Base-by-base conservation (phyloP, 2,888 invertebrate genomes). In the Parnassius mnemosyne region DNA sequence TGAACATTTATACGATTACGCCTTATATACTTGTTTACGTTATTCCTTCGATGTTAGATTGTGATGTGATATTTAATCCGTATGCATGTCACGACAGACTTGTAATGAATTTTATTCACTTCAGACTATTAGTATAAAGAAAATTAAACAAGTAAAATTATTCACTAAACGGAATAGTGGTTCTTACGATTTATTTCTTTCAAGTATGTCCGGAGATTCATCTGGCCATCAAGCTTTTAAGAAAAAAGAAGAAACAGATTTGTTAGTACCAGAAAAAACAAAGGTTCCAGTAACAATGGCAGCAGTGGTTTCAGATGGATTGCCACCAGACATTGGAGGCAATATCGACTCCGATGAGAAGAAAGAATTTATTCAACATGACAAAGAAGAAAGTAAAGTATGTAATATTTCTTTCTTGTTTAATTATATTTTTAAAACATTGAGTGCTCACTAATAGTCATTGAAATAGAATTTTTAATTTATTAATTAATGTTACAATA, bases 151-250 rank as follows among this genome's bases (percentile, higher is more conserved):
- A 53, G 13, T 49, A 9, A 34, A 13, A 3, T 50, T 50, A 3
- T 54, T 57, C 54, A 3, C 20, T 3, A 54, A 50, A 55, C 53
- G 16, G 13, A 57, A 41, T 49, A 43, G 20, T 57, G 62, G 53
- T 57, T 62, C 9, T 57, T 57, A 54, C 44, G 50, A 44, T 56
- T 43, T 57, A 65, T 72, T 67, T 70, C 67, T 71, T 78, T 79
- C 67, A 75, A 89, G 89, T 67, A 90, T 89, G 88, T 84, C 88
- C 68, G 89, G 86, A 55, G 88, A 89, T 69, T 85, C 89, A 53
- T 74, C 80, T 66, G 81, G 77, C 61, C 78, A 78, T 58, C 78
- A 82, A 66, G 69, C 78, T n/a, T 74, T 78, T 57, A 85, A 84
- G 71, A 86, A 84, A 61, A 85, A 84, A 71, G 85, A 88, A 66